Evolutionary conservation across 2,113 vertebrate species (phyloP), one percentile per base, ranked within the genome.

Genomic region (Nothoprocta pentlandii): DNA sequence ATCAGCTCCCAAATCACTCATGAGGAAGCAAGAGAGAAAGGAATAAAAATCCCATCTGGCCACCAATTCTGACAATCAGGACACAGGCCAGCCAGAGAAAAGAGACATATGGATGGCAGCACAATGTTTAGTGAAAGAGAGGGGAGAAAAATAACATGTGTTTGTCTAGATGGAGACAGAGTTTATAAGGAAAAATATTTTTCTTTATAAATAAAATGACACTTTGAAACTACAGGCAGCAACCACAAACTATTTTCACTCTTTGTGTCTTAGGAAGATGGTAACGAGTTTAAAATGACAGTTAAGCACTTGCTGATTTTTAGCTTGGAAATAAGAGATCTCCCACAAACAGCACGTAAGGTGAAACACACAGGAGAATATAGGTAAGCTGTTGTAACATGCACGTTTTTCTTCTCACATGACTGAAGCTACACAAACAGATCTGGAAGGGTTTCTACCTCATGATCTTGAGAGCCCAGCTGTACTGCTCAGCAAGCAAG

Each of bases 41-140:
- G 80, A 93, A 96, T 59, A 92, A 62, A 93, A 92, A 94, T 90
- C 78, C 96, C 92, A 97, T 95, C 90, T 95, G 94, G 94, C 77
- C 86, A 94, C 67, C 80, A 94, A 91, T 42, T 70, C 92, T 92
- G 90, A 90, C 67, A 95, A 95, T 47, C 59, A 93, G 93, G 90
- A 94, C 62, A 30, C 80, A 36, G 66, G 93, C 96, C 94, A 96
- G 90, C 12, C 83, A 90, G 47, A 92, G 69, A 96, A 83, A 2
- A 91, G 62, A 95, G 78, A 90, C 92, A 95, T 93, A 95, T 93
- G 94, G 58, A 90, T 2, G 25, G 96, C 92, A 95, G 90, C 88
- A 95, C 84, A 93, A 93, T 74, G 77, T 86, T 93, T 83, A 80
- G 81, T 80, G 74, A 58, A 83, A 41, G 80, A 73, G 44, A 89